Evolutionary conservation across 1,140 invertebrate species (phyloP).

Genomic region (Ruditapes philippinarum): DNA sequence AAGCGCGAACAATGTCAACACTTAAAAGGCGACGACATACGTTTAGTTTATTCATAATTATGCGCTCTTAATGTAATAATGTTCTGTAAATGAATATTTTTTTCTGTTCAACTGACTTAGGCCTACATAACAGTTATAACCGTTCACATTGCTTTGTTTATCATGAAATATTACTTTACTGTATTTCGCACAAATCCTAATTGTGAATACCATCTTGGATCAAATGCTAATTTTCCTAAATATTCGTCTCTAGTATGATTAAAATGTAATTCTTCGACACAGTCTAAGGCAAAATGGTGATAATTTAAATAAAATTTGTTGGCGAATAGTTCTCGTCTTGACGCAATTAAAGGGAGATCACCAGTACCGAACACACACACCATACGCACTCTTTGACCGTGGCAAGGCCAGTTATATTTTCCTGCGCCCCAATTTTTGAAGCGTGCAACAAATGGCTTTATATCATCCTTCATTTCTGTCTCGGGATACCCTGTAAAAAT

Average conservation of each 20-base stretch:
- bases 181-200: neutral
- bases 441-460: slow-evolving; percentile 2
- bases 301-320: slow-evolving; percentile 43
- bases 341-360: neutral
- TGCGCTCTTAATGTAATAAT: too few relatives aligned
- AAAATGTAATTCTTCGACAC: neutral
- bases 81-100: too few relatives aligned
- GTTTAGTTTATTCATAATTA: too few relatives aligned
- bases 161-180: neutral
- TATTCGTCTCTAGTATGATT: neutral
- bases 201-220: neutral
- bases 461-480: neutral
- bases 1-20: too few relatives aligned
- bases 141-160: too few relatives aligned
- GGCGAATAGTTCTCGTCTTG: slow-evolving; percentile 4
- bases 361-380: slow-evolving; percentile 80
- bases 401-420: slow-evolving; percentile 36
- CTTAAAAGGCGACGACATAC: too few relatives aligned
- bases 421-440: slow-evolving; percentile 70
- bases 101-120: too few relatives aligned
- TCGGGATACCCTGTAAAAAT: neutral
- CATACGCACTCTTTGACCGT: slow-evolving; percentile 67
- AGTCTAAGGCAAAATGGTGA: neutral
- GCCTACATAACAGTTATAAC: too few relatives aligned
- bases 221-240: neutral